A percentile compares a stretch with the other conserved stretches of the same genome.
These are phyloP conservation scores for Pseudorectes ferrugineus DNA, from an alignment of 2,113 vertebrate species.

Conservation along the genomic window DNA sequence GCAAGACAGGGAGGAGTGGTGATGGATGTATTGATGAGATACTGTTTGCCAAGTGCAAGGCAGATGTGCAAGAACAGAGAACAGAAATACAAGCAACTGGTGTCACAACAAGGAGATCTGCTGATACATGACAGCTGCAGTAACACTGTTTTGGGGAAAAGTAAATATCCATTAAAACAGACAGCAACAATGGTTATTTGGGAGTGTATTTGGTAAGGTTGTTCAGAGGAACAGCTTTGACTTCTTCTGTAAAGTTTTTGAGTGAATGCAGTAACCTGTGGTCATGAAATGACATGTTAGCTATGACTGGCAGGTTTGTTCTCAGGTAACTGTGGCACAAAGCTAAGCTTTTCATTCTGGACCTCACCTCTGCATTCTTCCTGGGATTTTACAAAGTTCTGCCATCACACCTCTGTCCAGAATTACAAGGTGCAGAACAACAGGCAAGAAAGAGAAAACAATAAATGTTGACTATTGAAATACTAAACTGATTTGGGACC, in stretches of 20 bases:
- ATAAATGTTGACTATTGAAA: not conserved
- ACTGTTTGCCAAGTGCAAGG: not conserved
- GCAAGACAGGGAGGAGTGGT: not conserved
- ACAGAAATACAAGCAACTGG: not conserved
- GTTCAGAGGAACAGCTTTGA: not conserved
- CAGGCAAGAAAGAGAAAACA: not conserved
- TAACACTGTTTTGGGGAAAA: not conserved
- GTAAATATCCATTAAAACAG: not conserved
- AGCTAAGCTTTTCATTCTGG: not conserved
- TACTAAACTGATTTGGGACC: not conserved
- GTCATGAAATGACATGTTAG: not conserved
- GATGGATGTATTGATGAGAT: not conserved
- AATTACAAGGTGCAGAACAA: not conserved
- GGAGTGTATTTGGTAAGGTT: not conserved
- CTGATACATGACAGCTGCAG: not conserved
- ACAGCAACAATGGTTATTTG: not conserved
- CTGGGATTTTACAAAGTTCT: not conserved
- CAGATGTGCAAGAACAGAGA: not conserved
- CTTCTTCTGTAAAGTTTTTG: not conserved
- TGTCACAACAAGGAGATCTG: not conserved
- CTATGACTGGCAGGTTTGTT: not conserved
- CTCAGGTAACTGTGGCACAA: not conserved
- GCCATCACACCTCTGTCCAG: not conserved
- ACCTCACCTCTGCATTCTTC: not conserved
- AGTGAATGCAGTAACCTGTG: not conserved